These are phyloP conservation scores for Griposia aprilina DNA, from an alignment of 2,888 invertebrate species.

Conservation along the genomic window DNA sequence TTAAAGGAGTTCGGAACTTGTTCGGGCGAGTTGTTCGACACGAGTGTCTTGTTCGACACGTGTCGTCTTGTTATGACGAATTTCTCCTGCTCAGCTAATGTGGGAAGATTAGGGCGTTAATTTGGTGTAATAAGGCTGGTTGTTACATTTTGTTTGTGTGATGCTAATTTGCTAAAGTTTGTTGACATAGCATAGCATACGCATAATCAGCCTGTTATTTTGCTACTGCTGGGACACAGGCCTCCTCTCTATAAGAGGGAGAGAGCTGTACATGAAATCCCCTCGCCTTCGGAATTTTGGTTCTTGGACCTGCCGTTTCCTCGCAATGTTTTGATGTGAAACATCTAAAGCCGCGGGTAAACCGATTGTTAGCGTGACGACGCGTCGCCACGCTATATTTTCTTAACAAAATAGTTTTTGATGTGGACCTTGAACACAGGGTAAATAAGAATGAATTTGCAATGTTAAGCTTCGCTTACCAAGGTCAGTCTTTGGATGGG, in stretches of 20 bases:
- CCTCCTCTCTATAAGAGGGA: no score
- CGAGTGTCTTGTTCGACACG: conserved; percentile 66
- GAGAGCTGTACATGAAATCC: neutral
- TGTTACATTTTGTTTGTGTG: conserved; percentile 19
- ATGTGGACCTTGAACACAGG: no score
- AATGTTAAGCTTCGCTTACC: no score
- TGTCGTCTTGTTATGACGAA: conserved; percentile 60
- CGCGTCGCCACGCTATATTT: no score
- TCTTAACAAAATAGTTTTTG: no score
- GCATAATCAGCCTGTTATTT: no score
- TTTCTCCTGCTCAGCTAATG: conserved; percentile 45
- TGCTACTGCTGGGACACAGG: neutral
- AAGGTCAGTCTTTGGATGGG: no score
- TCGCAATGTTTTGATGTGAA: no score
- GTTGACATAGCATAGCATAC: neutral
- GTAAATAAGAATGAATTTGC: no score
- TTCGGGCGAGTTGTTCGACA: conserved; percentile 57
- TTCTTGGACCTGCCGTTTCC: neutral
- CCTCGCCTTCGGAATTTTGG: neutral
- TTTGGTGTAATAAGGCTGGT: conserved; percentile 40
- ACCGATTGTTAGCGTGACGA: no score
- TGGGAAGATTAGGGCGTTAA: conserved; percentile 40
- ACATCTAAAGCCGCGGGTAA: no score
- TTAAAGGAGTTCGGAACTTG: conserved; percentile 65
- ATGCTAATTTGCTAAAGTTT: conserved; percentile 15